Evolutionary conservation across 2,888 invertebrate genomes (phyloP).

Genomic region (Cataglyphis livida): DNA sequence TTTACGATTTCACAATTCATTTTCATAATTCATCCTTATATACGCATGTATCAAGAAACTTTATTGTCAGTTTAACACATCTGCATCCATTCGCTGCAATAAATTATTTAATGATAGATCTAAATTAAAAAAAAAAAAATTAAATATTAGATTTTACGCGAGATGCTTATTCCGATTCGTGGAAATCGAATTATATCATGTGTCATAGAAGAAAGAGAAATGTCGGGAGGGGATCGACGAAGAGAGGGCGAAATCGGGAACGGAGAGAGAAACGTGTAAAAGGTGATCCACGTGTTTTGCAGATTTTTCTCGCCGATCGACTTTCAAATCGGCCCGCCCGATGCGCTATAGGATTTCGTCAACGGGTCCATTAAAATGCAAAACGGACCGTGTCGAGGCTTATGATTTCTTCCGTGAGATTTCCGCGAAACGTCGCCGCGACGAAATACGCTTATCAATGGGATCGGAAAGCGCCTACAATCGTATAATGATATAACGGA

Average conservation of each 20-base stretch:
- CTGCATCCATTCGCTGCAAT: background rate
- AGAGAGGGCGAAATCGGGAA: background rate
- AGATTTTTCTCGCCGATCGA: slow-evolving; percentile 72
- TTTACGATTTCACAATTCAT: background rate
- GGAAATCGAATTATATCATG: background rate
- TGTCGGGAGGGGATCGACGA: slow-evolving; percentile 8
- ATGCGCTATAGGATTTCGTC: slow-evolving; percentile 71
- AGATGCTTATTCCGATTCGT: background rate
- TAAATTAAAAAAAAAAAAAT: background rate
- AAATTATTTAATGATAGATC: background rate
- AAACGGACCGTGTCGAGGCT: slow-evolving; percentile 54
- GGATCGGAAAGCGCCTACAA: slow-evolving; percentile 18
- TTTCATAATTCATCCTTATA: background rate
- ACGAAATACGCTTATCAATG: slow-evolving; percentile 57
- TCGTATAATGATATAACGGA: slow-evolving; percentile 48
- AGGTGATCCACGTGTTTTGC: slow-evolving; percentile 72
- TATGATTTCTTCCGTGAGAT: slow-evolving; percentile 62
- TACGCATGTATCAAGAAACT: background rate
- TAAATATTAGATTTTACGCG: background rate
- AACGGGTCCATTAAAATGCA: slow-evolving; percentile 65
- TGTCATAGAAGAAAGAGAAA: slow-evolving; percentile 49
- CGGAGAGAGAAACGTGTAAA: slow-evolving; percentile 31
- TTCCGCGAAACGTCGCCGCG: slow-evolving; percentile 54
- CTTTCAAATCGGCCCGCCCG: slow-evolving; percentile 69
- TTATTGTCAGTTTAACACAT: background rate